These are phyloP conservation scores for Archips xylosteana DNA, from an alignment of 2,888 invertebrate genomes.

Conservation along the genomic window DNA sequence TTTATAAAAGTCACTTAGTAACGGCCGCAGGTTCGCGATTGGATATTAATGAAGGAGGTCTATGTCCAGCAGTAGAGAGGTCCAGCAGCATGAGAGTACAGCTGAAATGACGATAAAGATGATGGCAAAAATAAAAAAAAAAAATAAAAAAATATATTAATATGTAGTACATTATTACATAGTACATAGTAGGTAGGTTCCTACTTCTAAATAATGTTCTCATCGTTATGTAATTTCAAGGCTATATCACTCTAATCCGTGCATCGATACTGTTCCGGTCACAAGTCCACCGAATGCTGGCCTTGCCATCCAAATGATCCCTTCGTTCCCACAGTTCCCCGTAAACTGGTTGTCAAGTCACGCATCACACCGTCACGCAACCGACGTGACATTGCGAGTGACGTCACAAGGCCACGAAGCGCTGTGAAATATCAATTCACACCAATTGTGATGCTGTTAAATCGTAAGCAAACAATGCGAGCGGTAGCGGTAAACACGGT, in stretches of 20 bases:
- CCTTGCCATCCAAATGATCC: background rate
- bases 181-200: no score
- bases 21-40: no score
- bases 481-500: slow-evolving; percentile 8
- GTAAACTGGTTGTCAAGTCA: slow-evolving; percentile 34
- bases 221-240: slow-evolving; percentile 20
- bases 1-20: no score
- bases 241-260: slow-evolving; percentile 27
- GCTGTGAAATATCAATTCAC: slow-evolving; percentile 40
- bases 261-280: slow-evolving; percentile 30
- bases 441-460: slow-evolving; percentile 37
- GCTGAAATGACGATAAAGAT: no score
- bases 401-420: slow-evolving; percentile 48
- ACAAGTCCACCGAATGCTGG: slow-evolving; percentile 3
- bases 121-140: no score
- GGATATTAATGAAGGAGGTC: no score
- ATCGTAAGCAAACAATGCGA: slow-evolving; percentile 21
- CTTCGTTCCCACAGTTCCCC: background rate
- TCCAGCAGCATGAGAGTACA: no score
- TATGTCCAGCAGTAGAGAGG: no score
- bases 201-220: background rate
- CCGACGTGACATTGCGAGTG: slow-evolving; percentile 50
- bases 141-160: no score
- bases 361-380: slow-evolving; percentile 49
- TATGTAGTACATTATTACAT: no score